phyloP scores from a whole-genome alignment of 2,797 vertebrate species.

The Neomorphus geoffroyi region DNA sequence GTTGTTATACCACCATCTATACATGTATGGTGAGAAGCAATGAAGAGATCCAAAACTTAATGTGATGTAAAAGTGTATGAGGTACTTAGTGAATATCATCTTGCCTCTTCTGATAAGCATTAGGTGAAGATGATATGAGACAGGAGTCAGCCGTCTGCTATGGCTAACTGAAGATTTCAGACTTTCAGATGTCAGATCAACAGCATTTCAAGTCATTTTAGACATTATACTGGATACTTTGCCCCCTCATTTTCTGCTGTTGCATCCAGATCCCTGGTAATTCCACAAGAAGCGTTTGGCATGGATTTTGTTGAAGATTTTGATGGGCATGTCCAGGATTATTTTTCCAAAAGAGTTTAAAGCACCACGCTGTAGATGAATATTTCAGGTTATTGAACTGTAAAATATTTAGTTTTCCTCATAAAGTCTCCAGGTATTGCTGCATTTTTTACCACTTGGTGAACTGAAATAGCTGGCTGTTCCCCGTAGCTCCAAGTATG shows the following conservation, averaged over 20 bases:
- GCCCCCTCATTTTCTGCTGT: not conserved
- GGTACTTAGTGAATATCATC: not conserved
- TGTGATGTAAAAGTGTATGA: not conserved
- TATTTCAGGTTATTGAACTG: not conserved
- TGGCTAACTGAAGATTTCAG: not conserved
- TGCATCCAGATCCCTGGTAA: not conserved
- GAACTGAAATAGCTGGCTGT: not conserved
- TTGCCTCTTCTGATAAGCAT: not conserved
- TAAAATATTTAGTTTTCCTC: not conserved
- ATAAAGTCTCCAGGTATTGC: not conserved
- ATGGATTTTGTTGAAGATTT: not conserved
- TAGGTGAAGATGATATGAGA: not conserved
- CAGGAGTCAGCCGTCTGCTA: not conserved
- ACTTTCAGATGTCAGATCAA: not conserved
- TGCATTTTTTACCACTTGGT: not conserved
- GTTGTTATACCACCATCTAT: not conserved
- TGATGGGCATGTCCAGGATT: not conserved
- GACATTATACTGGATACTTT: not conserved
- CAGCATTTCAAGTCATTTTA: not conserved
- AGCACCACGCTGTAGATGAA: not conserved
- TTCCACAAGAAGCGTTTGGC: not conserved
- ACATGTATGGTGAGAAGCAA: not conserved
- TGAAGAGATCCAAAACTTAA: not conserved
- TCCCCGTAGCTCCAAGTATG: not conserved
- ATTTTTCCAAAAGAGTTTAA: not conserved